Evolutionary conservation across 2,797 vertebrate genomes (phyloP).

Genomic region (Betta splendens): DNA sequence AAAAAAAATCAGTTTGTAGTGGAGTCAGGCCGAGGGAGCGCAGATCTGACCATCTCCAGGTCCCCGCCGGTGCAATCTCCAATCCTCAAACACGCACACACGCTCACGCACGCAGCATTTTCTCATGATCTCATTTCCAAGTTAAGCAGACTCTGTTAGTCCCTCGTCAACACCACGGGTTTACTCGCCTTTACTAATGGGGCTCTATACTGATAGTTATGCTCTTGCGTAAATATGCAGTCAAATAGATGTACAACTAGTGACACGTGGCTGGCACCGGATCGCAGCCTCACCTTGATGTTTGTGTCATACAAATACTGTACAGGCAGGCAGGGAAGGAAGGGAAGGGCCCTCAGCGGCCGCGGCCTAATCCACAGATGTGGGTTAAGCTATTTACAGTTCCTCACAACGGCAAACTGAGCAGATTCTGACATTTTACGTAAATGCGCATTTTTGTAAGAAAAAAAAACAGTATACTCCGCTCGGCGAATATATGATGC

Average conservation of each 20-base stretch:
- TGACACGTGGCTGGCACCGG: slow-evolving; percentile 77
- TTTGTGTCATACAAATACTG: slow-evolving; percentile 77
- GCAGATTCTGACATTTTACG: not conserved
- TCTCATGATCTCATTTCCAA: slow-evolving; percentile 82
- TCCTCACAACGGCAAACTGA: not conserved
- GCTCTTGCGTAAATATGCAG: slow-evolving; percentile 83
- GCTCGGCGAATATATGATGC: not conserved
- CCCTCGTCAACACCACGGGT: slow-evolving; percentile 81
- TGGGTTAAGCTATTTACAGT: not conserved
- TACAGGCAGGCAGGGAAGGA: slow-evolving; percentile 39
- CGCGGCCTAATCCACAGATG: not conserved
- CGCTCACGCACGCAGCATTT: slow-evolving; percentile 51
- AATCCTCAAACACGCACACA: slow-evolving; percentile 71
- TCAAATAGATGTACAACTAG: slow-evolving; percentile 82
- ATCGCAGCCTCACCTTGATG: slow-evolving; percentile 73
- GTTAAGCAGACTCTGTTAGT: slow-evolving; percentile 82
- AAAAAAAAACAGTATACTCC: not conserved
- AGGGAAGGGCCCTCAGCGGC: slow-evolving; percentile 33
- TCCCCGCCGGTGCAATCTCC: slow-evolving; percentile 61
- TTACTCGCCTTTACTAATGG: slow-evolving; percentile 83
- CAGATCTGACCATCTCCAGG: slow-evolving; percentile 50
- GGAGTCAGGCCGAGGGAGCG: slow-evolving; percentile 22
- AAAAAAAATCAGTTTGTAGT: slow-evolving; percentile 4
- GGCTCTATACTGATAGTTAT: slow-evolving; percentile 81
- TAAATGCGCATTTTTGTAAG: too few species aligned